These are phyloP conservation scores for Cosmopolites sordidus DNA, from an alignment of 2,888 invertebrate genomes.

Conservation along the genomic window DNA sequence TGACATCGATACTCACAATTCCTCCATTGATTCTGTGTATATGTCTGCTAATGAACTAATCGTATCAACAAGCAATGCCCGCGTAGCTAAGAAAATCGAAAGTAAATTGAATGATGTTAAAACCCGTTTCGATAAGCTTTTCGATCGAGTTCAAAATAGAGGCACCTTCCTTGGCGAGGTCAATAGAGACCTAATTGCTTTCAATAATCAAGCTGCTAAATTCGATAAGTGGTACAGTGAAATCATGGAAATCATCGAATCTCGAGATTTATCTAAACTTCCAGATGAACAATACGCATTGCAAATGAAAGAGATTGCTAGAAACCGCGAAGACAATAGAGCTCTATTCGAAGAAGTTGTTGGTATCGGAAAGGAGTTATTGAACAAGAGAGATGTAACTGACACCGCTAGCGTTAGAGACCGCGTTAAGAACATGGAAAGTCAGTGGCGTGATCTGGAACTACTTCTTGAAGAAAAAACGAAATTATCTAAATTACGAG, in stretches of 20 bases:
- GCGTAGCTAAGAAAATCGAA: slow-evolving; percentile 87
- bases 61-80: slow-evolving; percentile 73
- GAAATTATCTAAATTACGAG: slow-evolving; percentile 74
- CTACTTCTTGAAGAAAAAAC: slow-evolving; percentile 78
- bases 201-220: slow-evolving; percentile 61
- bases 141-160: slow-evolving; percentile 73
- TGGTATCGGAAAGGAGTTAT: slow-evolving; percentile 73
- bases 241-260: slow-evolving; percentile 70
- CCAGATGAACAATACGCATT: slow-evolving; percentile 62
- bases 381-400: slow-evolving; percentile 82
- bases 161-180: slow-evolving; percentile 81
- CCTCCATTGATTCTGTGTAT: slow-evolving; percentile 78
- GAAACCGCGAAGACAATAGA: slow-evolving; percentile 51
- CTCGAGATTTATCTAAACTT: slow-evolving; percentile 64
- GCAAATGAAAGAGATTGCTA: slow-evolving; percentile 52
- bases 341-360: slow-evolving; percentile 74
- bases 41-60: slow-evolving; percentile 77
- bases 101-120: slow-evolving; percentile 84
- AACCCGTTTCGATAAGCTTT: slow-evolving; percentile 76
- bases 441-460: slow-evolving; percentile 85
- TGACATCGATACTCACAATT: slow-evolving; percentile 82
- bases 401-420: slow-evolving; percentile 81
- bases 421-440: slow-evolving; percentile 78
- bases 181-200: slow-evolving; percentile 62
- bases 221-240: slow-evolving; percentile 69